Conservation (phyloP, 2,797 vertebrate genomes). For the Sciurus vulgaris region DNA sequence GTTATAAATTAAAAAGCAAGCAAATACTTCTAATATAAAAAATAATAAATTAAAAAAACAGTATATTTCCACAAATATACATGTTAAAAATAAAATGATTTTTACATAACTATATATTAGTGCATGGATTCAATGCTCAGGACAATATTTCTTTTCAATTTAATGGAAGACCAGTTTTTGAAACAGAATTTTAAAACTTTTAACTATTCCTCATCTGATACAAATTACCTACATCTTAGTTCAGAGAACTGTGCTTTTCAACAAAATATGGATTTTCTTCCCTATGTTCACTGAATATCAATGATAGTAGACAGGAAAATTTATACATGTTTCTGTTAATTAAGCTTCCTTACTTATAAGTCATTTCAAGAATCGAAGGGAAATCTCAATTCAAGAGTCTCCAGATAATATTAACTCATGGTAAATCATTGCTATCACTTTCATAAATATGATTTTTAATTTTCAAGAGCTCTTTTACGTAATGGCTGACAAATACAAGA, state of each 20-base stretch:
- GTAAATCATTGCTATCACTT: constrained; percentile 30
- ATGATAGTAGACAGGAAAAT: constrained; percentile 52
- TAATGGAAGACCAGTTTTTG: neutral
- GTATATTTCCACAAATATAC: neutral
- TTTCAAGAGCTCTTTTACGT: constrained; percentile 53
- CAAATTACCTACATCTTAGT: constrained; percentile 42
- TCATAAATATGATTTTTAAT: constrained; percentile 50
- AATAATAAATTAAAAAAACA: constrained; percentile 12
- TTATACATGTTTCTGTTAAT: constrained; percentile 70
- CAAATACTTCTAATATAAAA: neutral
- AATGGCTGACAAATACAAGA: neutral
- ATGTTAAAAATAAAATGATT: neutral
- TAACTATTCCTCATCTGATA: constrained; percentile 20
- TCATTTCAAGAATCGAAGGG: constrained; percentile 29
- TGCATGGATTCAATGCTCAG: neutral
- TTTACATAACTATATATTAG: neutral
- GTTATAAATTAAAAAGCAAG: neutral
- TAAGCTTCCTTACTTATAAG: constrained; percentile 36
- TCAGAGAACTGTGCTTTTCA: constrained; percentile 52
- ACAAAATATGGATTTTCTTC: constrained; percentile 56
- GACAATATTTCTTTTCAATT: neutral
- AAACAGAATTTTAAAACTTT: neutral
- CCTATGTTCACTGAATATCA: constrained; percentile 34
- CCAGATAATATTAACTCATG: constrained; percentile 48
- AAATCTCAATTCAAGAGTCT: constrained; percentile 53